Evolutionary conservation across 2,113 vertebrate genomes (phyloP).

Genomic region (Isichthys henryi): DNA sequence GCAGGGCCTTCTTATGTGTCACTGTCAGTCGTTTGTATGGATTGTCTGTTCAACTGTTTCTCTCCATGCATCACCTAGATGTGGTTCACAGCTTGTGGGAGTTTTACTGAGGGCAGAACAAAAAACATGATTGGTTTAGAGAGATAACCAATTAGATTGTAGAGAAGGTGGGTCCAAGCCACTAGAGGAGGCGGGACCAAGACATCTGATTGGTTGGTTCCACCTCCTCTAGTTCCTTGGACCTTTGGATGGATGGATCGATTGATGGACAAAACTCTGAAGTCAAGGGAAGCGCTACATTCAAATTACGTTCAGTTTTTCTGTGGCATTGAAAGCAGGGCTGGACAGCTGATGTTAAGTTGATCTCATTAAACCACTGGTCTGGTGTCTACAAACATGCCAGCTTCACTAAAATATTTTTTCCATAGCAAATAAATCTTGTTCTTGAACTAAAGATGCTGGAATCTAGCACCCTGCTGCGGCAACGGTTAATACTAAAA

Average conservation of each 20-base stretch:
- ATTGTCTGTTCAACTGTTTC: background rate
- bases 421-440: background rate
- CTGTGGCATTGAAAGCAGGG: background rate
- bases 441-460: background rate
- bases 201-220: too few relatives aligned
- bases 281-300: background rate
- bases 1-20: background rate
- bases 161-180: too few relatives aligned
- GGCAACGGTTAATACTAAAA: background rate
- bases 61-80: background rate
- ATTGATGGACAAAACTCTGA: background rate
- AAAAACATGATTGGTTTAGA: too few relatives aligned
- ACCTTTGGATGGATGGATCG: background rate
- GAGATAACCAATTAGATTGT: too few relatives aligned
- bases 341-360: background rate
- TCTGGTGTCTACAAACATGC: background rate
- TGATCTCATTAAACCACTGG: background rate
- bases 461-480: background rate
- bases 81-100: background rate
- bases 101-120: too few relatives aligned
- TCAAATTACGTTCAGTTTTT: background rate
- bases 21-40: background rate
- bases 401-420: background rate
- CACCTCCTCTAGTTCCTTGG: too few relatives aligned
- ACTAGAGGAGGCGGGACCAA: too few relatives aligned